phyloP scores from a whole-genome alignment of 2,113 vertebrate genomes.

The Numida meleagris region DNA sequence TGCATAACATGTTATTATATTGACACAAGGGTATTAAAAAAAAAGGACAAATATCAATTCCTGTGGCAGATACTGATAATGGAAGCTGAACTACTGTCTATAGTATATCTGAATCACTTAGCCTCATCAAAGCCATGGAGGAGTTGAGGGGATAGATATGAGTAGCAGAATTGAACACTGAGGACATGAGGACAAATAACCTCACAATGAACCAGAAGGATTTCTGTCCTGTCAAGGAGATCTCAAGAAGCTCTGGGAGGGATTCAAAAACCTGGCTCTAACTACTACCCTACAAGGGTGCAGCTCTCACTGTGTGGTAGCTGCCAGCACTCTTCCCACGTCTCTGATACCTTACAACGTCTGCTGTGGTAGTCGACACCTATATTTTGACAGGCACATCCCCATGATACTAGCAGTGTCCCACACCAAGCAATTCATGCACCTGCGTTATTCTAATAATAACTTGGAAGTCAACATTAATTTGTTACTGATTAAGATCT shows the following conservation, averaged over 20 bases:
- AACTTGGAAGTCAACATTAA: not conserved
- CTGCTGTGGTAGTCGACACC: not conserved
- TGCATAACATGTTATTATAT: accelerated
- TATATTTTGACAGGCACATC: not conserved
- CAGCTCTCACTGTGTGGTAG: not conserved
- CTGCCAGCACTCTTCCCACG: not conserved
- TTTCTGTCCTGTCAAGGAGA: not conserved
- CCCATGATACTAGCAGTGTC: not conserved
- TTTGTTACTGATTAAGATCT: not conserved
- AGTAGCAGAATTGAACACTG: not conserved
- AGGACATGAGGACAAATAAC: not conserved
- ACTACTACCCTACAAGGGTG: not conserved
- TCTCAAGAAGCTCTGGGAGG: not conserved
- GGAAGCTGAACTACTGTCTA: accelerated
- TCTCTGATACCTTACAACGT: not conserved
- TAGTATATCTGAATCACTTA: not conserved
- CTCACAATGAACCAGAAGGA: not conserved
- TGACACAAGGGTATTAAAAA: not conserved
- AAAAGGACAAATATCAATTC: not conserved
- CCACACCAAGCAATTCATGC: accelerated
- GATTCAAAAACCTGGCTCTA: not conserved
- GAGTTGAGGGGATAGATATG: not conserved
- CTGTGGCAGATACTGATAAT: not conserved
- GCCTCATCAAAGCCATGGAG: not conserved
- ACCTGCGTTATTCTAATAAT: not conserved